Percentiles rank a stretch among this genome's conserved stretches.
Conservation (phyloP, 2,888 invertebrate species). For the Myathropa florea region DNA sequence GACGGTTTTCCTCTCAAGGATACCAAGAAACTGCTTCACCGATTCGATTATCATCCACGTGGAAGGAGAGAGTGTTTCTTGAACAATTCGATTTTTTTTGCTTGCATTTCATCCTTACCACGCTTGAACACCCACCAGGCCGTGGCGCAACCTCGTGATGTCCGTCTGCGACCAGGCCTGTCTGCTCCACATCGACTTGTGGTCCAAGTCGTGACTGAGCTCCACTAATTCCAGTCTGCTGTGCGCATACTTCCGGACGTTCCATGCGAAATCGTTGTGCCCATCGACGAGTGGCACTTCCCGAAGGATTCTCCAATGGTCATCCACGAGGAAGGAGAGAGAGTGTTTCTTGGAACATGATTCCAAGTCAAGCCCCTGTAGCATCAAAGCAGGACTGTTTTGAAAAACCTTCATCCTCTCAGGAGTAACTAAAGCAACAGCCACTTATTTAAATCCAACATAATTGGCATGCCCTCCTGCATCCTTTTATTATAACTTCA, state of each 20-base stretch:
- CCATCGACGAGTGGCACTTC: slow-evolving; percentile 83
- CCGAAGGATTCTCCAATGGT: slow-evolving; percentile 76
- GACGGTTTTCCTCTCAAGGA: too few species aligned
- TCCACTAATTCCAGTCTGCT: slow-evolving; percentile 85
- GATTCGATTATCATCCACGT: slow-evolving; percentile 65
- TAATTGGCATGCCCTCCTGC: too few species aligned
- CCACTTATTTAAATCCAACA: neutral
- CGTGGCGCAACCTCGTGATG: slow-evolving; percentile 90
- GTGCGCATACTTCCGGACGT: slow-evolving; percentile 92
- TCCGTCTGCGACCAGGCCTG: slow-evolving; percentile 97
- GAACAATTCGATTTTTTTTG: slow-evolving; percentile 59
- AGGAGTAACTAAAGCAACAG: neutral
- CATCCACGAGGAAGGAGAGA: neutral
- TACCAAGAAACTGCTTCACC: too few species aligned
- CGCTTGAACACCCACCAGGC: slow-evolving; percentile 94
- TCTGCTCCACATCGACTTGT: slow-evolving; percentile 89
- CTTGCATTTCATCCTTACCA: slow-evolving; percentile 82
- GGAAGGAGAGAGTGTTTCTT: too few species aligned
- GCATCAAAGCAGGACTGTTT: too few species aligned
- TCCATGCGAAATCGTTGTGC: slow-evolving; percentile 94
- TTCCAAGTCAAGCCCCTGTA: neutral
- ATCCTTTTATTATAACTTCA: too few species aligned
- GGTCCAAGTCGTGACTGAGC: slow-evolving; percentile 77
- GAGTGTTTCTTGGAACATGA: neutral
- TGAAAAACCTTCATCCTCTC: neutral